Base-by-base conservation (phyloP, 2,797 vertebrate species). In the Prunella strophiata region DNA sequence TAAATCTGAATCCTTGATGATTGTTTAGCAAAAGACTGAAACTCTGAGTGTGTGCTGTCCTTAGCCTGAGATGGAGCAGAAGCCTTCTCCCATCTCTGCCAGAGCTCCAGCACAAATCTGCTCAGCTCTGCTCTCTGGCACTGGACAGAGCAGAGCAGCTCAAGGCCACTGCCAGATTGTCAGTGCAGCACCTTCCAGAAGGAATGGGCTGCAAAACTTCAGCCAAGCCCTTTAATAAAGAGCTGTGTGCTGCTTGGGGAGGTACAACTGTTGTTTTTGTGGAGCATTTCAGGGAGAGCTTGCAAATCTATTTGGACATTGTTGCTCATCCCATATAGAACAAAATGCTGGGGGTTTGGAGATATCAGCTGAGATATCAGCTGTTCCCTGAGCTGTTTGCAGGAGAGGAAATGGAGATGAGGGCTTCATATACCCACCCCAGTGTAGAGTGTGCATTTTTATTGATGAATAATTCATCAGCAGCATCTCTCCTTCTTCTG, bases 391-490 rank as follows among this genome's bases (percentile, higher is more conserved):
- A 62, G n/a, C 54, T 29, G 26, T 43, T 58, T 51, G 23, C 18
- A 65, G 70, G 36, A 52, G 22, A 62, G 22, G 21, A 47, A 52
- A 38, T 7, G 26, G n/a, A 52, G 51, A 22, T 9, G 38, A 23
- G 55, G 52, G 7, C 6, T 81, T 65, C 23, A 11, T 5, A 4
- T 1, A 9, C 16, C 27, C 52, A 11, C 2, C 32, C 10, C 30
- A 21, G 1, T 1, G 5, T 1, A 30, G 17, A 36, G 13, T 3
- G 29, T 67, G 26, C 0, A 1, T 47, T 54, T 14, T 23, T 32
- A 14, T 11, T 66, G 16, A 45, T 38, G 12, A 57, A 30, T 29
- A 34, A 84, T 10, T 68, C 22, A 71, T 51, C 67, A 45, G 55
- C 25, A 58, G 15, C 30, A 3, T 6, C 36, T 77, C n/a, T 51